Evolutionary conservation across 2,888 invertebrate genomes (phyloP), one percentile per base, ranked within the genome.

Genomic region (Andrena haemorrhoa): DNA sequence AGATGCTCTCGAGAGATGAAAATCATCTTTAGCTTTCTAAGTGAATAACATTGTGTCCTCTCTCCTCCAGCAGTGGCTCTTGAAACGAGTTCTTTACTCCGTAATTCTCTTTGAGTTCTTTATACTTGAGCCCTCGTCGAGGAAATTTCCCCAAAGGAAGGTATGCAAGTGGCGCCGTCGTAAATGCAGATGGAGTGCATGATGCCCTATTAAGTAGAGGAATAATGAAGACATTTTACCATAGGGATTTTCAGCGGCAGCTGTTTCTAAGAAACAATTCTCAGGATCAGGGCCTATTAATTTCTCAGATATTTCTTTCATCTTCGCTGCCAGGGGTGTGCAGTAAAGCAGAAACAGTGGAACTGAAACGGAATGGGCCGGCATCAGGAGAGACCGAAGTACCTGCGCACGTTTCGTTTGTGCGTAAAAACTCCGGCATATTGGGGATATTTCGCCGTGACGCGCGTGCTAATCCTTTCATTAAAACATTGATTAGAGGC

Each of bases 101-200:
- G 20, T 20, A 20, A 68, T 53, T 68, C 66, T 10, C 49, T 51
- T 68, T 68, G 51, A 53, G 20, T 51, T 23, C 51, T 33, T 68
- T 68, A 51, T 23, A 4, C 51, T 23, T 2, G 1, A 1, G 23
- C 23, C 23, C 26, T 23, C 26, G 56, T 23, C 10, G 6, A 12
- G 23, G 20, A 12, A 53, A 53, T 33, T 68, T 53, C 66, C 7
- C 8, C 51, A 12, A 20, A 68, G 33, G 51, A 53, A 68, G 23
- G 51, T 68, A 26, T 20, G 23, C 56, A 33, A 68, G 66, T n/a
- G 23, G 51, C 6, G 31, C 33, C 51, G 23, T 68, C 16, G 53
- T 33, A 31, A 68, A 68, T 68, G 53, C 16, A 68, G 33, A 68
- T 33, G 53, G 5, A 49, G 33, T 12, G 51, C 16, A 31, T 31